Evolutionary conservation across 2,113 vertebrate genomes (phyloP).

Genomic region (Cromileptes altivelis): DNA sequence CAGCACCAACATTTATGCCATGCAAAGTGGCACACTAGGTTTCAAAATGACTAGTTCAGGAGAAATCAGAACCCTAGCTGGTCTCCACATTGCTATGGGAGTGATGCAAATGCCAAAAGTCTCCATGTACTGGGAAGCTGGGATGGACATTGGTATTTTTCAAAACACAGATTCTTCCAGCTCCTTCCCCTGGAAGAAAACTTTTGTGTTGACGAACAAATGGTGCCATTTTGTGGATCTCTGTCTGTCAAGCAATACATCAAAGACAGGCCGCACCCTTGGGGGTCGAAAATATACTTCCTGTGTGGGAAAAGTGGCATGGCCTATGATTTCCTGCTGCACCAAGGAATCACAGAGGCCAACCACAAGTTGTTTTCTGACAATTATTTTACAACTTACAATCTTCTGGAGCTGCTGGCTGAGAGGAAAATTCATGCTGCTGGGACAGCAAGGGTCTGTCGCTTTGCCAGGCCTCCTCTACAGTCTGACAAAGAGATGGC

Average conservation of each 20-base stretch:
- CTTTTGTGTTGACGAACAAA: background rate
- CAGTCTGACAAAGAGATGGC: conserved; percentile 9
- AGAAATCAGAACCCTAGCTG: conserved; percentile 1
- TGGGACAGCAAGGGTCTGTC: background rate
- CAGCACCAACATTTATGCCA: conserved; percentile 5
- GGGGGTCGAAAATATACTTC: conserved; percentile 16
- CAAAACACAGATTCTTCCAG: conserved; percentile 10
- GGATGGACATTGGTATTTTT: conserved; percentile 9
- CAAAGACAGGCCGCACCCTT: conserved; percentile 8
- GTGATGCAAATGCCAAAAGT: conserved; percentile 7
- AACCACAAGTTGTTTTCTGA: conserved; percentile 21
- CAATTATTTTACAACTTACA: conserved; percentile 25
- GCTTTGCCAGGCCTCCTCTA: too few relatives aligned
- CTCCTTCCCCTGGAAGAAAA: conserved; percentile 7
- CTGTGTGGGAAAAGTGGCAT: conserved; percentile 12
- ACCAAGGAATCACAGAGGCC: conserved; percentile 11
- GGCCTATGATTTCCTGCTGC: conserved; percentile 13
- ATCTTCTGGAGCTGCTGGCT: conserved; percentile 25
- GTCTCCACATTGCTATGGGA: conserved; percentile 12
- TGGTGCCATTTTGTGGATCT: background rate
- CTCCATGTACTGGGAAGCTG: conserved; percentile 22
- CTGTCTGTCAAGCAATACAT: conserved; percentile 10
- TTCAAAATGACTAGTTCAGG: background rate
- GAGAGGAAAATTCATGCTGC: too few relatives aligned
- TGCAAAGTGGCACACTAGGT: conserved; percentile 10